Percentiles rank a stretch among this genome's conserved stretches.
Evolutionary conservation across 2,888 invertebrate genomes (phyloP).

Genomic region (Calliopum simillimum): DNA sequence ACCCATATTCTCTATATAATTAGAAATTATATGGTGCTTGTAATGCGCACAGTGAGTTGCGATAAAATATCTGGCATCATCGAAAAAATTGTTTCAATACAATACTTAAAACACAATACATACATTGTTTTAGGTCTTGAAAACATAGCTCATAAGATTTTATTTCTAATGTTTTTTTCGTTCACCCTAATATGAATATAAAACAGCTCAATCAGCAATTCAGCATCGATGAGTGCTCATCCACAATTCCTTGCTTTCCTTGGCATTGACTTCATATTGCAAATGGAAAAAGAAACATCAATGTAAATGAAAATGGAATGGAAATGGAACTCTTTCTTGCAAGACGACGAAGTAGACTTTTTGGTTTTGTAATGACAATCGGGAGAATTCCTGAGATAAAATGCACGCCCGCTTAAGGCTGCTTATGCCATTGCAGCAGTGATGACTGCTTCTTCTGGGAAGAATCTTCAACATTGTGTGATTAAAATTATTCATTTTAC

Average conservation of each 20-base stretch:
- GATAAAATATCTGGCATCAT: too few species aligned
- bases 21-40: too few species aligned
- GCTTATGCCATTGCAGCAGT: neutral
- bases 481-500: constrained; percentile 43
- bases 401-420: neutral
- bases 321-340: constrained; percentile 7
- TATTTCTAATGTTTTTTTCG: too few species aligned
- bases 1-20: too few species aligned
- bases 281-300: neutral
- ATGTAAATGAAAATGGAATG: constrained; percentile 24
- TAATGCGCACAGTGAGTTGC: too few species aligned
- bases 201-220: constrained; percentile 42
- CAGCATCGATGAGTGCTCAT: constrained; percentile 42
- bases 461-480: constrained; percentile 24
- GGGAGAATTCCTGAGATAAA: constrained; percentile 13
- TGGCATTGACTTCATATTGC: constrained; percentile 32
- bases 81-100: too few species aligned
- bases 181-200: too few species aligned
- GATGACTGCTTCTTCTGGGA: neutral
- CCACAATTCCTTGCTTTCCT: constrained; percentile 35
- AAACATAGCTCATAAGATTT: too few species aligned
- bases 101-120: too few species aligned
- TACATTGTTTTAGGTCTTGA: too few species aligned
- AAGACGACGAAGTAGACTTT: neutral
- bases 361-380: constrained; percentile 18